Percentiles rank a stretch among this genome's conserved stretches.
Conservation (phyloP, 2,888 invertebrate species). For the Lydus trimaculatus region DNA sequence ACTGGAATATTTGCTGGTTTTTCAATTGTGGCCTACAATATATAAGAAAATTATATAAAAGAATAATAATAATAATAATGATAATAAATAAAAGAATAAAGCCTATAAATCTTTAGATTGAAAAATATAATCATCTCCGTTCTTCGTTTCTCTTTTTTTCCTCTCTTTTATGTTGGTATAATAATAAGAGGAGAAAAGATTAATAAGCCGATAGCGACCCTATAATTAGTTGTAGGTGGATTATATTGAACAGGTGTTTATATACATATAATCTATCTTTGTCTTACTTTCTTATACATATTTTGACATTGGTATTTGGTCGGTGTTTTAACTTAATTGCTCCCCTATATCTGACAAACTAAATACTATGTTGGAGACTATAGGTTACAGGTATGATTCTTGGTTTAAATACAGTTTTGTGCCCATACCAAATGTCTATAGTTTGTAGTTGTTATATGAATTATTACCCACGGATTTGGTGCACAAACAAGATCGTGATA, state of each 20-base stretch:
- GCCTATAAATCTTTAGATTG: constrained; percentile 11
- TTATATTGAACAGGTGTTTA: constrained; percentile 25
- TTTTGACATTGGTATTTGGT: constrained; percentile 2
- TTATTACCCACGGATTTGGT: constrained; percentile 37
- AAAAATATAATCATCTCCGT: constrained; percentile 7
- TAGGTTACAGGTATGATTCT: constrained; percentile 44
- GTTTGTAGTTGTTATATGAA: constrained; percentile 35
- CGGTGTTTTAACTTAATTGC: constrained; percentile 49
- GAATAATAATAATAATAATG: neutral
- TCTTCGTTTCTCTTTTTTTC: neutral
- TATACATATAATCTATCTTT: constrained; percentile 41
- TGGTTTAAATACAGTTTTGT: constrained; percentile 39
- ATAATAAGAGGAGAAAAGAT: constrained; percentile 14
- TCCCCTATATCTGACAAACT: constrained; percentile 46
- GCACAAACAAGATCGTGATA: constrained; percentile 21
- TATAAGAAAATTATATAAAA: neutral
- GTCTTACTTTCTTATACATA: constrained; percentile 12
- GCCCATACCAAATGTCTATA: constrained; percentile 16
- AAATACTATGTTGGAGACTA: constrained; percentile 46
- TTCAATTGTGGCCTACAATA: constrained; percentile 74
- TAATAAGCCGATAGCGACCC: constrained; percentile 32
- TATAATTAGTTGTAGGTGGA: constrained; percentile 34
- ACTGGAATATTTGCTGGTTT: constrained; percentile 87
- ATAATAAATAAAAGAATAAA: constrained; percentile 12
- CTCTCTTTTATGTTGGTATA: constrained; percentile 12